Conservation (phyloP, 2,888 invertebrate genomes). For the Sesia apiformis region DNA sequence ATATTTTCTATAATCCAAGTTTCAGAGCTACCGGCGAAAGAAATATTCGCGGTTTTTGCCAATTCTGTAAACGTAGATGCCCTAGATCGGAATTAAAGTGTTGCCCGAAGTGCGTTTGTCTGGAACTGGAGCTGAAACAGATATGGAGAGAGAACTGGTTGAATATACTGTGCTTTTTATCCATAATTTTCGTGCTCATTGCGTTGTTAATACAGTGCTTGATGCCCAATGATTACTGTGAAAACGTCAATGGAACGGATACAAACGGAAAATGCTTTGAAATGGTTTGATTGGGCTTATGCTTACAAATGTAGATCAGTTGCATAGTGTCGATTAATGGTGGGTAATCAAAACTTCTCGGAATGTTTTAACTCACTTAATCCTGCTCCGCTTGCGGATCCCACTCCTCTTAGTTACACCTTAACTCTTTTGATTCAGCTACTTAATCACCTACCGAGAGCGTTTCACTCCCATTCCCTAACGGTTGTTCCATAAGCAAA, state of each 20-base stretch:
- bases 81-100: slow-evolving; percentile 51
- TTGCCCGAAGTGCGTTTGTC: slow-evolving; percentile 46
- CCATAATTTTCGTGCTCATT: slow-evolving; percentile 43
- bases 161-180: slow-evolving; percentile 48
- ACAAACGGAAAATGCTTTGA: slow-evolving; percentile 37
- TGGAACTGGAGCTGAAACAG: slow-evolving; percentile 42
- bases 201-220: slow-evolving; percentile 49
- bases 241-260: slow-evolving; percentile 18
- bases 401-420: too few species aligned
- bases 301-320: too few species aligned
- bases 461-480: too few species aligned
- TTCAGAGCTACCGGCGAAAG: slow-evolving; percentile 37
- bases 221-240: slow-evolving; percentile 35
- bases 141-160: slow-evolving; percentile 61
- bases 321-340: too few species aligned
- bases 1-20: slow-evolving; percentile 65
- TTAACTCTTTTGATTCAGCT: too few species aligned
- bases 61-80: slow-evolving; percentile 45
- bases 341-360: too few species aligned
- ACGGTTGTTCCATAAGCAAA: too few species aligned
- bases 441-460: too few species aligned
- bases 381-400: too few species aligned
- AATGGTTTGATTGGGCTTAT: slow-evolving; percentile 15
- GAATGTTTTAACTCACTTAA: too few species aligned
- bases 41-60: slow-evolving; percentile 39